These are phyloP conservation scores for Morinoia aosen DNA, from an alignment of 2,888 invertebrate genomes.

Conservation along the genomic window DNA sequence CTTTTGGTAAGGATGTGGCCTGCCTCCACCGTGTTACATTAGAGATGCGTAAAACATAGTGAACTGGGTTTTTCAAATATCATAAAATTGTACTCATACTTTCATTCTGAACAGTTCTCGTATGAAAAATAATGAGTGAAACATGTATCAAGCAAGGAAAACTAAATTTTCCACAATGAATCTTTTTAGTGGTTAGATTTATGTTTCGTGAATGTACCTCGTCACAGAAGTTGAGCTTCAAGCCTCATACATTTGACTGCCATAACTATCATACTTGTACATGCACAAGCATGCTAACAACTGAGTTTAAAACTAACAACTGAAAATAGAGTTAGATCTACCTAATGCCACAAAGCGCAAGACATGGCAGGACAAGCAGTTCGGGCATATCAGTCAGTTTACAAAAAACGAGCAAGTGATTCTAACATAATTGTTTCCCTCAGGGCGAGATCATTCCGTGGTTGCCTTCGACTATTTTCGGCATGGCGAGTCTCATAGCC, in stretches of 20 bases:
- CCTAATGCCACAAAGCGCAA: not conserved
- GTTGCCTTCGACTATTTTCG: constrained; percentile 76
- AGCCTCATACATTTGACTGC: not conserved
- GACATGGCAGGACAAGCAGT: not conserved
- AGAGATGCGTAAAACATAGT: too few species aligned
- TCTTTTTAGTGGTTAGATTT: too few species aligned
- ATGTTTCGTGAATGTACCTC: not conserved
- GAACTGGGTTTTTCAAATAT: too few species aligned
- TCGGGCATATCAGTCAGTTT: not conserved
- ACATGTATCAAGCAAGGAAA: too few species aligned
- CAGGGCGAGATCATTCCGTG: constrained; percentile 55
- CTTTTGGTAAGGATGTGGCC: too few species aligned
- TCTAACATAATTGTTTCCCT: not conserved
- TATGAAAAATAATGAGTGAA: too few species aligned
- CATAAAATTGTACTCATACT: too few species aligned
- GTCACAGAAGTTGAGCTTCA: not conserved
- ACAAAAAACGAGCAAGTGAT: not conserved
- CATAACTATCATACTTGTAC: not conserved
- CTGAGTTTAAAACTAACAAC: not conserved
- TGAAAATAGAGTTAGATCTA: not conserved
- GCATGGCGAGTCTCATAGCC: constrained; percentile 79
- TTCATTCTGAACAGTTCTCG: too few species aligned
- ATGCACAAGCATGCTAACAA: not conserved
- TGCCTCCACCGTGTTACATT: too few species aligned
- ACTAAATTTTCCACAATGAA: too few species aligned